These are phyloP conservation scores for Dufourea novaeangliae DNA, from an alignment of 1,140 invertebrate species.

Conservation along the genomic window DNA sequence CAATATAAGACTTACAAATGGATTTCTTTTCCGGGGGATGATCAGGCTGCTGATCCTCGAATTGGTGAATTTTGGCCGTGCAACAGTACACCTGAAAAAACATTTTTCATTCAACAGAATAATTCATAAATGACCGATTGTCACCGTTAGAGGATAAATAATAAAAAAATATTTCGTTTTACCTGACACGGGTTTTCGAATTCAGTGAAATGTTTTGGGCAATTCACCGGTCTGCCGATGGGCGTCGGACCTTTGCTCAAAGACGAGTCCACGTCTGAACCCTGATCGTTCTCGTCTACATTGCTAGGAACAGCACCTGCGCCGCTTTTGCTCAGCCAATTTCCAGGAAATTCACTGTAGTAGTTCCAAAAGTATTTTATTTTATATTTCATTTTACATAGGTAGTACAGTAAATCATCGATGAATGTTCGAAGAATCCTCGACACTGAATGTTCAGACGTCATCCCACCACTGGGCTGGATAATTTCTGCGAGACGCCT, in stretches of 20 bases:
- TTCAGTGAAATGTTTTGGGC: conserved; percentile 73
- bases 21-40: conserved; percentile 77
- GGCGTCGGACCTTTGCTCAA: conserved; percentile 68
- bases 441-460: too few species aligned
- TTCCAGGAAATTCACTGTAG: conserved; percentile 74
- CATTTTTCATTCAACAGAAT: not conserved
- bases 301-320: conserved; percentile 74
- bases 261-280: conserved; percentile 70
- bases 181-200: conserved; percentile 77
- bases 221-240: conserved; percentile 75
- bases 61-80: conserved; percentile 75
- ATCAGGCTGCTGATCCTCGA: conserved; percentile 75
- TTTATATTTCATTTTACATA: too few species aligned
- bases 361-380: conserved; percentile 14
- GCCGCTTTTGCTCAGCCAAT: conserved; percentile 75
- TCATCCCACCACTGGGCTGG: too few species aligned
- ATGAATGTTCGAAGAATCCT: too few species aligned
- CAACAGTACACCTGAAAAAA: conserved; percentile 74
- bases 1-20: conserved; percentile 68
- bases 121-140: too few species aligned
- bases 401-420: too few species aligned
- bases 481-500: too few species aligned
- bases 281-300: conserved; percentile 77
- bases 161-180: not conserved
- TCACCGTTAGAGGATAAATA: too few species aligned